Conservation (phyloP, 2,797 vertebrate species). For the Thaleichthys pacificus region DNA sequence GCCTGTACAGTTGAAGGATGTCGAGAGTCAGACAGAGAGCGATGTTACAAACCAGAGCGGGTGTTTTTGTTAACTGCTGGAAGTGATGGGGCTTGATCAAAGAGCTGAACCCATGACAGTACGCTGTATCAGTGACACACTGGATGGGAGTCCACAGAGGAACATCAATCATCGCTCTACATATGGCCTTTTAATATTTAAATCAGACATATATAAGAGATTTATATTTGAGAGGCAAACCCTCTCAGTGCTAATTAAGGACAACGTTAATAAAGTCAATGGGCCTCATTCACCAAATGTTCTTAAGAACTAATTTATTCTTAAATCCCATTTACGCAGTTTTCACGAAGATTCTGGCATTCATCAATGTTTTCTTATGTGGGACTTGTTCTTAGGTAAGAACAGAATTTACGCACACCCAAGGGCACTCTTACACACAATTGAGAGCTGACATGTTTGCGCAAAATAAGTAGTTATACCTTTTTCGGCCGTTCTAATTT, state of each 20-base stretch:
- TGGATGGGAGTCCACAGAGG: conserved; percentile 29
- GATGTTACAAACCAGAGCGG: conserved; percentile 29
- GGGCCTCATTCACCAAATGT: no score
- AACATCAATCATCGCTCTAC: conserved; percentile 52
- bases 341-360: no score
- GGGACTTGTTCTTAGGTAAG: no score
- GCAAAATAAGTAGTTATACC: no score
- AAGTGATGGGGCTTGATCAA: conserved; percentile 42
- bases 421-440: no score
- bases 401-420: no score
- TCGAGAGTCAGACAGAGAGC: background rate
- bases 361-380: no score
- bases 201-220: conserved; percentile 42
- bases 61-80: conserved; percentile 29
- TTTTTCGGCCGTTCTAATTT: no score
- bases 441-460: no score
- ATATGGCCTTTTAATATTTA: conserved; percentile 61
- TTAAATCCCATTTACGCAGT: no score
- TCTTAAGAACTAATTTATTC: no score
- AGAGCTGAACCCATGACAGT: conserved; percentile 44
- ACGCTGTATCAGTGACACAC: conserved; percentile 40
- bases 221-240: conserved; percentile 40
- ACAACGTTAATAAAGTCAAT: conserved; percentile 24
- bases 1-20: background rate
- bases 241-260: conserved; percentile 28